Evolutionary conservation across 2,797 vertebrate genomes (phyloP).

Genomic region (Loriculus beryllinus): DNA sequence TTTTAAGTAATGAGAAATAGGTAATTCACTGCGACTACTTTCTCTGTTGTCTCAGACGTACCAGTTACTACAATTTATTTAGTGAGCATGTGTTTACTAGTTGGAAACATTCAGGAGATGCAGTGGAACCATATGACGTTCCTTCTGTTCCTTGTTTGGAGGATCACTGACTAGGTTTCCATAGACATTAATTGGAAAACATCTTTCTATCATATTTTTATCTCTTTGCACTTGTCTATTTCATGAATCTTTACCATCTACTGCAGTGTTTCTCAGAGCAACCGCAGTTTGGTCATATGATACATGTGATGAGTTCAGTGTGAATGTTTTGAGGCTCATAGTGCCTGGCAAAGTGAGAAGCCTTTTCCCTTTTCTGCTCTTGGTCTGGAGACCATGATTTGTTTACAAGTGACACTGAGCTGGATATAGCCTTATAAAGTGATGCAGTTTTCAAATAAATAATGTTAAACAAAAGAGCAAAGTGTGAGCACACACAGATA

Average conservation of each 20-base stretch:
- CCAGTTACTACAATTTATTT: neutral
- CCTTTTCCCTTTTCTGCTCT: neutral
- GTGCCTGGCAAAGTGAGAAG: neutral
- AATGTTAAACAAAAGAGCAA: neutral
- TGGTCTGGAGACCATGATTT: neutral
- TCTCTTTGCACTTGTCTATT: neutral
- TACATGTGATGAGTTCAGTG: neutral
- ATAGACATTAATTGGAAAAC: neutral
- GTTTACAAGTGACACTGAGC: neutral
- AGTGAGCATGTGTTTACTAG: neutral
- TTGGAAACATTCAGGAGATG: neutral
- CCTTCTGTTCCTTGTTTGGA: neutral
- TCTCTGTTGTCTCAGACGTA: neutral
- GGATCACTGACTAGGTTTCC: neutral
- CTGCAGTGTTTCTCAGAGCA: neutral
- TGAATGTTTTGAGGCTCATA: neutral
- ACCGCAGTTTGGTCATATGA: neutral
- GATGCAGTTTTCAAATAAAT: neutral
- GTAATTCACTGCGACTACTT: neutral
- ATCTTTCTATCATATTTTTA: neutral
- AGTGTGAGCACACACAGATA: neutral
- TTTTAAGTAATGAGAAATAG: neutral
- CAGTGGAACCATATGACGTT: neutral
- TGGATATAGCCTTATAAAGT: neutral
- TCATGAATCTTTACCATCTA: neutral